Evolutionary conservation across 2,113 vertebrate genomes (phyloP).

Genomic region (Hiodon alosoides): DNA sequence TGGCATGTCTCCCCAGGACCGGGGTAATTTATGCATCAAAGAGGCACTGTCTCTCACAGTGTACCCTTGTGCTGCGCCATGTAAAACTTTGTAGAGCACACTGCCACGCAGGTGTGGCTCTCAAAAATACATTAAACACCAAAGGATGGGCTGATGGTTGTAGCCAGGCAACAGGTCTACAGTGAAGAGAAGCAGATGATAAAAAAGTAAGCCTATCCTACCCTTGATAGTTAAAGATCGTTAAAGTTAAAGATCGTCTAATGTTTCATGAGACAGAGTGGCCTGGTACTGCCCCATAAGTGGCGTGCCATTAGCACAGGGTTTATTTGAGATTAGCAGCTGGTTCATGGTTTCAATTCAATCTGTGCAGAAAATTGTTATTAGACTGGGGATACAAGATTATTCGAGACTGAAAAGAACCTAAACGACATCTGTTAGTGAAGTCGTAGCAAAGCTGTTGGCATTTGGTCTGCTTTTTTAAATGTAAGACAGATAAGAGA

Average conservation of each 20-base stretch:
- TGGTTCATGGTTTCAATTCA: neutral
- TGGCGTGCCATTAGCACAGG: neutral
- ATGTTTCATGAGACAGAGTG: neutral
- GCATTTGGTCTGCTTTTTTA: neutral
- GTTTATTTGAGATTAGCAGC: neutral
- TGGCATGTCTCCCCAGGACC: neutral
- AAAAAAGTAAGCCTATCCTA: neutral
- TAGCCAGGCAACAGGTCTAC: neutral
- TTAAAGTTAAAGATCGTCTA: neutral
- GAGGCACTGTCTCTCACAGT: neutral
- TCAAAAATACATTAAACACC: neutral
- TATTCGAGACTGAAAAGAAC: neutral
- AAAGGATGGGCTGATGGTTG: neutral
- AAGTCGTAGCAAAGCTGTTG: neutral
- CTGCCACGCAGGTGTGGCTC: neutral
- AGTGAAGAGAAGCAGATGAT: neutral
- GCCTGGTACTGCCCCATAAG: neutral
- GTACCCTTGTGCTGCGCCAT: neutral
- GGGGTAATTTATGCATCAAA: neutral
- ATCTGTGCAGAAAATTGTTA: neutral
- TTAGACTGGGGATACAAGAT: no score
- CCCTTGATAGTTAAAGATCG: neutral
- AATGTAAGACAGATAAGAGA: conserved; percentile 6
- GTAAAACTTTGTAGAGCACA: neutral
- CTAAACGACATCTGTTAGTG: neutral